These are phyloP conservation scores for Echinarachnius parma DNA, from an alignment of 53 echinoderm and acorn worm species.

Conservation along the genomic window DNA sequence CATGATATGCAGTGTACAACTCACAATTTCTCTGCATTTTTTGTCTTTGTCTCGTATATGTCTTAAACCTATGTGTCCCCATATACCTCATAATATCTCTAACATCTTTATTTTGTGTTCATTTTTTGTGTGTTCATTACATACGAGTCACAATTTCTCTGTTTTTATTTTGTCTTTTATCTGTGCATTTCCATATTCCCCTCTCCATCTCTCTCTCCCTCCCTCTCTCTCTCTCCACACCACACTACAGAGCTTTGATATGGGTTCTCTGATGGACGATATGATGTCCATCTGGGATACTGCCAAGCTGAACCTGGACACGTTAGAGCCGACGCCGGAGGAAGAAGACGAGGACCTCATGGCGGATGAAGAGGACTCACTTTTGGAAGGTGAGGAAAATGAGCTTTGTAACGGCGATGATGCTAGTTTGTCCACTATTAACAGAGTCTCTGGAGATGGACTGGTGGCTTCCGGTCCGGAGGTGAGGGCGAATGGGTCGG, in stretches of 20 bases:
- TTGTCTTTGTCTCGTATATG: too few relatives aligned
- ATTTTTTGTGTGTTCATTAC: background rate
- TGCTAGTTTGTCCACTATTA: constrained; percentile 41
- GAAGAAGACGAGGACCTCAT: background rate
- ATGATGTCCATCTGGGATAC: constrained; percentile 92
- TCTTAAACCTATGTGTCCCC: too few relatives aligned
- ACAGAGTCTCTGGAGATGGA: too few relatives aligned
- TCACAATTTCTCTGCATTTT: too few relatives aligned
- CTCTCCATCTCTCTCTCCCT: too few relatives aligned
- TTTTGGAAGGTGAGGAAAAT: constrained; percentile 57
- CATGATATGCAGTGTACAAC: too few relatives aligned
- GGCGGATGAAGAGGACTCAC: constrained; percentile 36
- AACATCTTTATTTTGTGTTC: background rate
- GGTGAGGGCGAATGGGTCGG: background rate
- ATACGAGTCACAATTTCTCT: background rate
- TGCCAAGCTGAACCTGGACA: constrained; percentile 48
- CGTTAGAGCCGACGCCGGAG: constrained; percentile 28
- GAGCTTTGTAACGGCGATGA: constrained; percentile 36
- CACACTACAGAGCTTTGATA: constrained; percentile 87
- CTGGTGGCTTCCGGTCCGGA: too few relatives aligned
- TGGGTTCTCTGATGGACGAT: constrained; percentile 95
- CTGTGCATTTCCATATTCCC: background rate
- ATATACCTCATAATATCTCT: too few relatives aligned
- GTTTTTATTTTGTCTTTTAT: background rate
- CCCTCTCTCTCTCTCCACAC: too few relatives aligned